Conservation (phyloP, 2,888 invertebrate species). For the Pheosia gnoma region DNA sequence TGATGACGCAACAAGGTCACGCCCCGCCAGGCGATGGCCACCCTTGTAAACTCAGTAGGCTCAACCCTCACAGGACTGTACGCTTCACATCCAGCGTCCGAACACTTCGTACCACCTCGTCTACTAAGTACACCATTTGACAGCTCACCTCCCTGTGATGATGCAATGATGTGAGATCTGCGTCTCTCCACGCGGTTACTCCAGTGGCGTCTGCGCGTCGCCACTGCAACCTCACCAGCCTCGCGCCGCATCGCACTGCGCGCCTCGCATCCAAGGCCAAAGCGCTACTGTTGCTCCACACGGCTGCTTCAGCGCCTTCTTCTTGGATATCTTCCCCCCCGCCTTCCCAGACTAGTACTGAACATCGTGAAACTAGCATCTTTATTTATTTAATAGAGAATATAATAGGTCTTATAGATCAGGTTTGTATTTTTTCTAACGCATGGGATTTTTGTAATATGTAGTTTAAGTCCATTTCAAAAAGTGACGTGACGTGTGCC, state of each 20-base stretch:
- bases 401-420: too few species aligned
- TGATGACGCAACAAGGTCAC: too few species aligned
- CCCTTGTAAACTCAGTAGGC: too few species aligned
- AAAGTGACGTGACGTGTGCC: too few species aligned
- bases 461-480: too few species aligned
- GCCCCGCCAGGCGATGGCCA: too few species aligned
- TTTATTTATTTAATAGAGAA: too few species aligned
- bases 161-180: constrained; percentile 72
- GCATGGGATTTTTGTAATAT: too few species aligned
- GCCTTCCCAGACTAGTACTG: constrained; percentile 78
- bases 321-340: constrained; percentile 65
- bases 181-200: constrained; percentile 70
- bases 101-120: too few species aligned
- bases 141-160: constrained; percentile 70
- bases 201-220: constrained; percentile 61
- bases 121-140: background rate
- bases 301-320: constrained; percentile 70
- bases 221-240: constrained; percentile 77
- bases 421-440: too few species aligned
- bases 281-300: constrained; percentile 80
- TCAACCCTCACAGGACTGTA: too few species aligned
- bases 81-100: too few species aligned
- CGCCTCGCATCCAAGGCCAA: constrained; percentile 74
- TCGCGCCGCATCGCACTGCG: constrained; percentile 74
- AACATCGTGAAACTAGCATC: background rate